Percentiles rank a stretch among this genome's conserved stretches.
These are phyloP conservation scores for Linepithema humile DNA, from an alignment of 1,140 invertebrate genomes.

Conservation along the genomic window DNA sequence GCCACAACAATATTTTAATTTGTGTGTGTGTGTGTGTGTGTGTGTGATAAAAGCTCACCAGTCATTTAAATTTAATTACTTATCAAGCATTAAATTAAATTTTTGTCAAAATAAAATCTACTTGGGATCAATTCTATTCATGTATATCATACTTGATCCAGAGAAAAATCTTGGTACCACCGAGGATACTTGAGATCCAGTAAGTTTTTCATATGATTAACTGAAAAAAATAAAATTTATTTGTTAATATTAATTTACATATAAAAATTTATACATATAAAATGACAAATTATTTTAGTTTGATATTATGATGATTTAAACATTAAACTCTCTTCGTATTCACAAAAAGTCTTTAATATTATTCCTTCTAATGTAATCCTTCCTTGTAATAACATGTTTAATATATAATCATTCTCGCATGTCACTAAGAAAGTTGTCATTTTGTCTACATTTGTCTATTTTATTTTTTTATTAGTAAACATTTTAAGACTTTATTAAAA, in stretches of 20 bases:
- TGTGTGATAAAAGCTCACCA: background rate
- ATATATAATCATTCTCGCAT: too few species aligned
- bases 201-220: background rate
- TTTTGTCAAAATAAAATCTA: slow-evolving; percentile 19
- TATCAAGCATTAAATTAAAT: slow-evolving; percentile 12
- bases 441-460: too few species aligned
- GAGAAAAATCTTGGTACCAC: slow-evolving; percentile 81
- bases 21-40: too few species aligned
- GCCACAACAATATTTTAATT: slow-evolving; percentile 13
- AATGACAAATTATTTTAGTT: too few species aligned
- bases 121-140: background rate
- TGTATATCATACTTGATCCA: slow-evolving; percentile 75
- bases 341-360: too few species aligned
- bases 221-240: slow-evolving; percentile 14
- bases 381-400: too few species aligned
- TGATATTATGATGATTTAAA: too few species aligned
- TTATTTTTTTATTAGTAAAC: too few species aligned
- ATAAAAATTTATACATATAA: background rate
- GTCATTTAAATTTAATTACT: background rate
- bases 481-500: too few species aligned
- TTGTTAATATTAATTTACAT: background rate
- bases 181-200: slow-evolving; percentile 54
- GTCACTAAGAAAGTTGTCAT: too few species aligned
- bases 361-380: too few species aligned
- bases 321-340: too few species aligned